phyloP scores from a whole-genome alignment of 1,140 invertebrate genomes.

The Mylabris phalerata region DNA sequence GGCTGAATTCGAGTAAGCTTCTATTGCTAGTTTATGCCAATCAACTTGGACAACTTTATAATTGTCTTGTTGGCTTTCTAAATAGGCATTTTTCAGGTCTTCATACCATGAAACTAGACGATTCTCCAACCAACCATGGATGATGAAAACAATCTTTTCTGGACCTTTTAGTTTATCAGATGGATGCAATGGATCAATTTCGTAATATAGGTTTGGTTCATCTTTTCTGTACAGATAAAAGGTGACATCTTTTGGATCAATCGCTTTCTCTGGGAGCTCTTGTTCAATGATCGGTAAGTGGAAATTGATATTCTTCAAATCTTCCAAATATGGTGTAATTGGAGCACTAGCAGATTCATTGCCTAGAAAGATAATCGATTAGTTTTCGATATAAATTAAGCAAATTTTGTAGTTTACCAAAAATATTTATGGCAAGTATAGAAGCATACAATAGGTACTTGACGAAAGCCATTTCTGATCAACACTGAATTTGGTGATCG shows the following conservation, averaged over 20 bases:
- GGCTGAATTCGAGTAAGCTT: conserved; percentile 28
- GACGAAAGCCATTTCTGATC: no score
- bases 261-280: neutral
- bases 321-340: no score
- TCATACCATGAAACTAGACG: conserved; percentile 37
- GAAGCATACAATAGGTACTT: no score
- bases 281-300: no score
- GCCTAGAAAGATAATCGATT: no score
- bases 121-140: conserved; percentile 49
- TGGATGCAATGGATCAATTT: neutral
- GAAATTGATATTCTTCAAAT: no score
- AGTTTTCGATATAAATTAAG: no score
- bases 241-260: neutral
- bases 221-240: conserved; percentile 2
- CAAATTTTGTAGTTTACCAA: no score
- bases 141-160: conserved; percentile 36
- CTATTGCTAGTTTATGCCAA: conserved; percentile 51
- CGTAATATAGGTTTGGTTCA: neutral
- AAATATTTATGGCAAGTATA: no score
- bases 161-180: neutral
- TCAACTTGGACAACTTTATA: conserved; percentile 57
- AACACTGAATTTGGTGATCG: no score
- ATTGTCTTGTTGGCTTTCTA: conserved; percentile 45
- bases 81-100: conserved; percentile 46
- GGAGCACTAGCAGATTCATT: no score